Evolutionary conservation across 2,888 invertebrate genomes (phyloP).

Genomic region (Morinoia aosen): DNA sequence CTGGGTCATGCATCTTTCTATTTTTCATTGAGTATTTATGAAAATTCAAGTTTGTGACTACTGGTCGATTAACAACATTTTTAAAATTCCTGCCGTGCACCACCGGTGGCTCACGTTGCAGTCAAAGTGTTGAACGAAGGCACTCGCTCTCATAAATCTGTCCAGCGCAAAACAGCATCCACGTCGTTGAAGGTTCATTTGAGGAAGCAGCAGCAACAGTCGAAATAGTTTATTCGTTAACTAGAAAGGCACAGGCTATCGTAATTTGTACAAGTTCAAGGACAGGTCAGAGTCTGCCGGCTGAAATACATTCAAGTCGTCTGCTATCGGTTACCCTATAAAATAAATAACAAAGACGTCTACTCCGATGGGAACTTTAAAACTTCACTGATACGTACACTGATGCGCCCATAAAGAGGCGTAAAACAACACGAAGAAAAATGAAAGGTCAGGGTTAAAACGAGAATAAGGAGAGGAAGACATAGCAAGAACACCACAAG

Average conservation of each 20-base stretch:
- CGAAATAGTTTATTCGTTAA: slow-evolving; percentile 25
- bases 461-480: neutral
- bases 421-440: neutral
- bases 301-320: neutral
- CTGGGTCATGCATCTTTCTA: too few species aligned
- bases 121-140: too few species aligned
- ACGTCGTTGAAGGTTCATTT: neutral
- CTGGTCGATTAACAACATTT: too few species aligned
- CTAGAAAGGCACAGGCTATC: neutral
- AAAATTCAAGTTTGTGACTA: too few species aligned
- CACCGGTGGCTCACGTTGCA: too few species aligned
- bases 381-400: neutral
- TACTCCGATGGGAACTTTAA: neutral
- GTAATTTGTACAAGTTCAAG: slow-evolving; percentile 22
- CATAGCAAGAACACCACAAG: neutral
- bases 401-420: neutral
- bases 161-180: too few species aligned
- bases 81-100: too few species aligned
- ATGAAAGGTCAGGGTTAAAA: neutral
- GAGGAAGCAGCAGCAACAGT: neutral
- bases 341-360: neutral
- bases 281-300: neutral
- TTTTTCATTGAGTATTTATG: too few species aligned
- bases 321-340: neutral
- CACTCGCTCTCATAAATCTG: too few species aligned